Evolutionary conservation across 2,888 invertebrate species (phyloP).

Genomic region (Cyclophora punctaria): DNA sequence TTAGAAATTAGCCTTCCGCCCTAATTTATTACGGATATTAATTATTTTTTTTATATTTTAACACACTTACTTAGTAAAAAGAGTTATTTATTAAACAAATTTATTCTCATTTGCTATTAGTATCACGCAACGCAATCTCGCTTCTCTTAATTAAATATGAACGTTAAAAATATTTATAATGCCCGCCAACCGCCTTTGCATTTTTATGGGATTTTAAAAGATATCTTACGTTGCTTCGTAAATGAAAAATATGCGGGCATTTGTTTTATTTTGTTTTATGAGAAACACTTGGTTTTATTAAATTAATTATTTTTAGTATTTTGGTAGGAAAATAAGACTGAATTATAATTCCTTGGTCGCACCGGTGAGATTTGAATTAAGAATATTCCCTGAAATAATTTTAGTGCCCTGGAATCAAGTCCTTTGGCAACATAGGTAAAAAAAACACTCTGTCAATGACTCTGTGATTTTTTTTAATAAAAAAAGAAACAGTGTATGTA

Average conservation of each 20-base stretch:
- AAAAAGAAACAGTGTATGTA: no score
- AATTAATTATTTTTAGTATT: no score
- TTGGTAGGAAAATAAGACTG: no score
- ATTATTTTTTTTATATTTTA: slow-evolving; percentile 1
- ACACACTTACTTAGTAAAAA: slow-evolving; percentile 1
- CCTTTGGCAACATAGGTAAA: no score
- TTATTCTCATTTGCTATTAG: slow-evolving; percentile 35
- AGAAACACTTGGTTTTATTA: background rate
- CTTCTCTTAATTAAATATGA: slow-evolving; percentile 57
- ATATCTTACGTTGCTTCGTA: slow-evolving; percentile 11
- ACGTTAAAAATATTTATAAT: slow-evolving; percentile 69
- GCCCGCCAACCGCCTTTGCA: slow-evolving; percentile 44
- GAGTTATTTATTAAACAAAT: slow-evolving; percentile 22
- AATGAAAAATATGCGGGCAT: slow-evolving; percentile 15
- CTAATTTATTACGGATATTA: background rate
- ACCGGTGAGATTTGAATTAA: no score
- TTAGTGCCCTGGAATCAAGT: no score
- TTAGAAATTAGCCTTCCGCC: background rate
- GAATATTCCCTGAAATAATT: no score
- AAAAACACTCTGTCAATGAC: no score
- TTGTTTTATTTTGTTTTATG: slow-evolving; percentile 9
- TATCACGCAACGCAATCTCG: slow-evolving; percentile 34
- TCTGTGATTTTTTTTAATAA: no score
- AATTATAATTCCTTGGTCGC: no score
- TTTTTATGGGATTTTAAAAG: slow-evolving; percentile 56